A percentile compares a stretch with the other conserved stretches of the same genome.
Evolutionary conservation across 2,113 vertebrate species (phyloP).

Genomic region (Chaenocephalus aceratus): DNA sequence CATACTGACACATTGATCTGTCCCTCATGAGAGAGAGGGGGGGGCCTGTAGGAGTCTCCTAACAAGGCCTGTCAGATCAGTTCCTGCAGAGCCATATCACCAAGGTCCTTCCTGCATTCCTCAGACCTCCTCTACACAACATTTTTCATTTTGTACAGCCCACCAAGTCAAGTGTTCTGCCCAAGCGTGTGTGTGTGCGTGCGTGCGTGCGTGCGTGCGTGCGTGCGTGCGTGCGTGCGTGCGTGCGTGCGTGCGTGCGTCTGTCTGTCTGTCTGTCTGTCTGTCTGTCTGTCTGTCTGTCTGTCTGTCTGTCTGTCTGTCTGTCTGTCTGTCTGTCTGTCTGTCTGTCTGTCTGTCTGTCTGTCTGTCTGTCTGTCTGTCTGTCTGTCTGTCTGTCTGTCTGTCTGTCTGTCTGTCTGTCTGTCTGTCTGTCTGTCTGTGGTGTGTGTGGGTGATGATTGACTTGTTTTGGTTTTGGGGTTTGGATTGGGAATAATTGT

Average conservation of each 20-base stretch:
- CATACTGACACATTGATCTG: too few species aligned
- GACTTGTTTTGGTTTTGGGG: not conserved
- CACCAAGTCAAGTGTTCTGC: slow-evolving; percentile 74
- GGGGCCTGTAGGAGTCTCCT: slow-evolving; percentile 55
- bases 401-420: too few species aligned
- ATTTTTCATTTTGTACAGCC: slow-evolving; percentile 73
- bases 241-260: not conserved
- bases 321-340: too few species aligned
- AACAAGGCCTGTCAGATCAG: slow-evolving; percentile 60
- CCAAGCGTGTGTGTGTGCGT: slow-evolving; percentile 14
- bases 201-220: slow-evolving; percentile 5
- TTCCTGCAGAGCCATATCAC: slow-evolving; percentile 64
- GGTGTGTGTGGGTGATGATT: not conserved
- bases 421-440: too few species aligned
- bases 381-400: too few species aligned
- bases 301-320: too few species aligned
- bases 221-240: slow-evolving; percentile 2
- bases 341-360: too few species aligned
- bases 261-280: too few species aligned
- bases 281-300: not conserved
- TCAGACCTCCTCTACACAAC: slow-evolving; percentile 67
- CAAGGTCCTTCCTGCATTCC: slow-evolving; percentile 82
- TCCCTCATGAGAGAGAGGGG: not conserved
- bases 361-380: too few species aligned
- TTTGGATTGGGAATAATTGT: not conserved